Conservation (phyloP, 2,888 invertebrate genomes). For the Antheraea assamensis region DNA sequence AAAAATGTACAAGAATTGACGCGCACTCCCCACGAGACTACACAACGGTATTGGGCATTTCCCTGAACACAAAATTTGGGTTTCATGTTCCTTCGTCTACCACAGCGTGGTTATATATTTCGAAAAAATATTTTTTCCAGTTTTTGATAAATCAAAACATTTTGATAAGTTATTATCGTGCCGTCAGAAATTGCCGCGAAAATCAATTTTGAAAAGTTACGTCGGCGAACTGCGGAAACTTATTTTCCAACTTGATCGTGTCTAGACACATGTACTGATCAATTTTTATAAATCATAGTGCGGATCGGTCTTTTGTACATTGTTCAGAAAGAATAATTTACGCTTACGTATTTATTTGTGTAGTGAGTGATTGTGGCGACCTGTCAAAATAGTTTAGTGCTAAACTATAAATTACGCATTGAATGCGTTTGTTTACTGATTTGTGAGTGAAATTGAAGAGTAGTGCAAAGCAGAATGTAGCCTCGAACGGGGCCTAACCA, state of each 20-base stretch:
- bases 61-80: constrained; percentile 81
- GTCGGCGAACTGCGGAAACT: constrained; percentile 49
- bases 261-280: constrained; percentile 50
- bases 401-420: constrained; percentile 46
- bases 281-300: constrained; percentile 37
- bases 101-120: constrained; percentile 57
- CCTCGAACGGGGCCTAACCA: constrained; percentile 32
- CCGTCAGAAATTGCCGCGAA: constrained; percentile 50
- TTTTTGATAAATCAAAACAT: constrained; percentile 32
- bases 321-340: constrained; percentile 23
- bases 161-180: constrained; percentile 31
- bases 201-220: constrained; percentile 55
- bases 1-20: constrained; percentile 83
- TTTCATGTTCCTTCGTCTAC: constrained; percentile 72
- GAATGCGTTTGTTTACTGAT: constrained; percentile 65
- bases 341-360: constrained; percentile 31
- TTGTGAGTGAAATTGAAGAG: constrained; percentile 55
- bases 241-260: constrained; percentile 47
- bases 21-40: constrained; percentile 83
- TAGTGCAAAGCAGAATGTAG: constrained; percentile 66
- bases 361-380: constrained; percentile 39
- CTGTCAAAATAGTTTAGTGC: constrained; percentile 68
- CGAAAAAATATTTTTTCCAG: constrained; percentile 46
- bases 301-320: constrained; percentile 38
- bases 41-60: constrained; percentile 83